Evolutionary conservation across 1,140 invertebrate species (phyloP), one percentile per base, ranked within the genome.

Genomic region (Caenorhabditis remanei): DNA sequence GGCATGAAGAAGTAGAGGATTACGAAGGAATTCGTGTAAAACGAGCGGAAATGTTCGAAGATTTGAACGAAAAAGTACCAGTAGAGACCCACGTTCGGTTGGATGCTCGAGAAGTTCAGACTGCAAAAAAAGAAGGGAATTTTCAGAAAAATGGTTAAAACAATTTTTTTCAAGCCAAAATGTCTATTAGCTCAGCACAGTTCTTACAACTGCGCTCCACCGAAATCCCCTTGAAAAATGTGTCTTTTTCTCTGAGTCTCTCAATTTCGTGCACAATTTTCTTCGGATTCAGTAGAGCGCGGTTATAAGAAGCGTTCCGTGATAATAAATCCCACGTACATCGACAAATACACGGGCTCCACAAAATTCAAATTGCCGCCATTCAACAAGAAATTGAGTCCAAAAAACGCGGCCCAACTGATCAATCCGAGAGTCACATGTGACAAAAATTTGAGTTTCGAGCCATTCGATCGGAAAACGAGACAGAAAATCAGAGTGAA

Each of bases 11-110:
- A 99, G 16, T 98, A 94, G 75, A 97, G 95, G 1, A 96, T 96
- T 94, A 99, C 99, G 93, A 99, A 99, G 87, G 97, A 96, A 91
- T 95, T 97, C 2, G 99, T 95, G 94, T 99, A 99, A 88, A 99
- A 95, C 85, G 95, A 94, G 82, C 96, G 95, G 91, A 99, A 99
- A 93, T 99, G 98, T 91, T 99, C 97, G 94, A 99, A 99, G 96
- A 99, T 98, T 94, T 99, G 98, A 0, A 97, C 98, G 92, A 99
- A 99, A 93, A 99, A 99, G 93, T 99, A 99, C 98, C 98, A 99
- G 93, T 98, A 99, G 0, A 99, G 93, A 4, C 98, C 98, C 91
- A 98, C 96, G 92, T 99, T 99, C 40, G 98, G 98, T 50, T 79
- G 71, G 14, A 79, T 79, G 89, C 96, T 96, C 67, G 99, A 94